Percentiles rank a stretch among this genome's conserved stretches.
These are phyloP conservation scores for Morpho deidamia DNA, from an alignment of 2,888 invertebrate species.

Conservation along the genomic window DNA sequence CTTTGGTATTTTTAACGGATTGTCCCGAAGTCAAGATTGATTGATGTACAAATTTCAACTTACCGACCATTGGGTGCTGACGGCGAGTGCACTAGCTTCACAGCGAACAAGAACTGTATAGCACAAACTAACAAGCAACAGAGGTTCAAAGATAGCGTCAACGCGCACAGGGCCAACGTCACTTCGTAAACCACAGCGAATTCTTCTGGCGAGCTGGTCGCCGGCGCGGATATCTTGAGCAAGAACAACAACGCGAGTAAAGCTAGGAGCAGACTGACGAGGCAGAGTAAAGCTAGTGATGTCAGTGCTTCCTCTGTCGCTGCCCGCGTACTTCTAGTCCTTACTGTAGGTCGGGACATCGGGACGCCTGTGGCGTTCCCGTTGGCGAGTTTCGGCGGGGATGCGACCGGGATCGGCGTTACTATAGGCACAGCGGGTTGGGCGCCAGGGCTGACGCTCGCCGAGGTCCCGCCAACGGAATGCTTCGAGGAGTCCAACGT, in stretches of 20 bases:
- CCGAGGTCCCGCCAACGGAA: constrained; percentile 78
- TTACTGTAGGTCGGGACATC: constrained; percentile 45
- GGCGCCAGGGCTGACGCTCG: constrained; percentile 78
- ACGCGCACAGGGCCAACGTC: constrained; percentile 91
- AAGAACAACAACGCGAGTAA: constrained; percentile 90
- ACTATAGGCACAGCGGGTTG: constrained; percentile 49
- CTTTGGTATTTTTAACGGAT: constrained; percentile 51
- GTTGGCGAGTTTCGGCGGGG: constrained; percentile 69
- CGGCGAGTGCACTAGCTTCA: constrained; percentile 92
- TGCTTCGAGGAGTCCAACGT: constrained; percentile 83
- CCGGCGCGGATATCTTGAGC: constrained; percentile 88
- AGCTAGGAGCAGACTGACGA: constrained; percentile 90
- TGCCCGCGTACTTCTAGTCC: constrained; percentile 54
- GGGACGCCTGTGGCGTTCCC: constrained; percentile 78
- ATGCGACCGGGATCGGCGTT: constrained; percentile 49
- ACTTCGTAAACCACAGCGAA: constrained; percentile 95
- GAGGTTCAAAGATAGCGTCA: constrained; percentile 91
- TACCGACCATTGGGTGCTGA: constrained; percentile 86
- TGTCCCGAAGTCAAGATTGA: constrained; percentile 25
- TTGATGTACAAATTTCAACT: constrained; percentile 39
- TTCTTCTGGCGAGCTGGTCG: constrained; percentile 82
- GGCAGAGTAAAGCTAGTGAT: constrained; percentile 89
- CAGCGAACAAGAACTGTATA: constrained; percentile 95
- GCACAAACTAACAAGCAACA: constrained; percentile 96
- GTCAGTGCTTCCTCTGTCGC: constrained; percentile 86